Percentiles rank a stretch among this genome's conserved stretches.
Evolutionary conservation across 2,888 invertebrate species (phyloP).

Genomic region (Limnephilus auricula): DNA sequence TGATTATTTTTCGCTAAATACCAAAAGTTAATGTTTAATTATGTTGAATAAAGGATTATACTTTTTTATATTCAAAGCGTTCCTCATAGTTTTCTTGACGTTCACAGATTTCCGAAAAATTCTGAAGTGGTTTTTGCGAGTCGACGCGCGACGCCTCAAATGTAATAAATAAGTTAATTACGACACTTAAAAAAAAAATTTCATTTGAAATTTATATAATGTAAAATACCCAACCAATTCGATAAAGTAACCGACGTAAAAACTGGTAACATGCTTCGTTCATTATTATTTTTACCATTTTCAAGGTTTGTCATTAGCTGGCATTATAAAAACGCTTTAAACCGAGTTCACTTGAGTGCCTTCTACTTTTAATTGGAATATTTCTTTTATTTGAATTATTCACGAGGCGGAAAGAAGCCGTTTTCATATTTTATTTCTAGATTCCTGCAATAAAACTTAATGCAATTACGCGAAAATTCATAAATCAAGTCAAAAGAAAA

Average conservation of each 20-base stretch:
- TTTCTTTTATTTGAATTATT: conserved; percentile 13
- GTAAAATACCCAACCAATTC: not conserved
- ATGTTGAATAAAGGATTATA: too few relatives aligned
- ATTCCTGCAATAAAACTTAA: conserved; percentile 32
- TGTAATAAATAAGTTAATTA: too few relatives aligned
- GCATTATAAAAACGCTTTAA: not conserved
- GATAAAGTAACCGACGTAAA: not conserved
- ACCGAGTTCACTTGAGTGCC: not conserved
- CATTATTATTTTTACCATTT: not conserved
- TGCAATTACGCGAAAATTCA: conserved; percentile 32
- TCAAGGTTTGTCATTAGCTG: not conserved
- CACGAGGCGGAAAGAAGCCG: not conserved
- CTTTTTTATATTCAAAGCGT: too few relatives aligned
- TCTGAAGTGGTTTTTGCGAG: too few relatives aligned
- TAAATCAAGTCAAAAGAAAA: conserved; percentile 13
- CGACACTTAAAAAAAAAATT: too few relatives aligned
- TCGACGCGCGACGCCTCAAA: too few relatives aligned
- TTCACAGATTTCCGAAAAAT: too few relatives aligned
- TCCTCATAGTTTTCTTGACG: too few relatives aligned
- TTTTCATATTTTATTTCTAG: not conserved
- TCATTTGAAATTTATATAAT: too few relatives aligned
- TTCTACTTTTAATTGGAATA: not conserved
- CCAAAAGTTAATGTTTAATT: too few relatives aligned
- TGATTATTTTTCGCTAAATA: too few relatives aligned
- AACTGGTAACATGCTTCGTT: not conserved